Evolutionary conservation across 2,797 vertebrate species (phyloP).

Genomic region (Selene dorsalis): DNA sequence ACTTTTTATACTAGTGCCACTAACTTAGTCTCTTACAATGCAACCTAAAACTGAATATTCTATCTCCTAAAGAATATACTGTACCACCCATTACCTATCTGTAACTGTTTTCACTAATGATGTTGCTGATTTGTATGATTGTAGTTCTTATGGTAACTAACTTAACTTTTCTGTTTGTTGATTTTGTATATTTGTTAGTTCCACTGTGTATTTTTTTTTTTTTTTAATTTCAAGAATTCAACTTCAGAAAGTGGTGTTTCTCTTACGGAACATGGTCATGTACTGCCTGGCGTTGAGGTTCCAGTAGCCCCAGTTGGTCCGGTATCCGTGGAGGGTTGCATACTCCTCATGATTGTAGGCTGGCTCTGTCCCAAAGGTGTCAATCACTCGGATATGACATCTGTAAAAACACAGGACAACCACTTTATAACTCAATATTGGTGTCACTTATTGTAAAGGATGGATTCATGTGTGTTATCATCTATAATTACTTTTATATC

Average conservation of each 20-base stretch:
- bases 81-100: neutral
- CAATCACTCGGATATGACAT: slow-evolving; percentile 95
- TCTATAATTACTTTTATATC: neutral
- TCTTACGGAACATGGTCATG: slow-evolving; percentile 99
- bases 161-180: too few species aligned
- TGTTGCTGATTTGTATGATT: neutral
- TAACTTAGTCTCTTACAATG: neutral
- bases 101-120: neutral
- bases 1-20: neutral
- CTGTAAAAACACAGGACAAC: slow-evolving; percentile 72
- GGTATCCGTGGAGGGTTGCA: slow-evolving; percentile 92
- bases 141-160: too few species aligned
- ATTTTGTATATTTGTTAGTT: too few species aligned
- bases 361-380: slow-evolving; percentile 96
- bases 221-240: too few species aligned
- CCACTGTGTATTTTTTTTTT: too few species aligned
- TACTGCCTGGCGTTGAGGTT: slow-evolving; percentile 95
- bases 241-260: too few species aligned
- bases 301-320: slow-evolving; percentile 99
- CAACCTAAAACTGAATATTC: neutral
- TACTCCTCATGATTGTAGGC: slow-evolving; percentile 98
- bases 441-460: neutral
- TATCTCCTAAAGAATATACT: neutral
- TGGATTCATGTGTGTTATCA: too few species aligned
- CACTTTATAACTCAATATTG: neutral